These are phyloP conservation scores for Mellivora capensis DNA, from an alignment of 2,113 vertebrate species.

Conservation along the genomic window DNA sequence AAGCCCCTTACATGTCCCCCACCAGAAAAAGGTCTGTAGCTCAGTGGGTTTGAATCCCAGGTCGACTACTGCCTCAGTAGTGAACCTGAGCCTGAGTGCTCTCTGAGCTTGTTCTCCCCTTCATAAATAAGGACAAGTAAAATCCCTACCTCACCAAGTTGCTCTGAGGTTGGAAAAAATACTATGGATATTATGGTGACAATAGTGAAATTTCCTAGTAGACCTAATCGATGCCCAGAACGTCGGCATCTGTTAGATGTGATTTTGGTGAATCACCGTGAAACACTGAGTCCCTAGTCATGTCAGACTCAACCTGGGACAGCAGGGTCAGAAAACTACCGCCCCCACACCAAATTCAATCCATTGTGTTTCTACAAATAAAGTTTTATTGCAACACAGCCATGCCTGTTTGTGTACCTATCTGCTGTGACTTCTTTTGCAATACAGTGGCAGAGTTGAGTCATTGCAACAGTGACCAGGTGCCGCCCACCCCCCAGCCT, in stretches of 20 bases:
- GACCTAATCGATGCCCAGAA: accelerated
- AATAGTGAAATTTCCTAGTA: not conserved
- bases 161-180: not conserved
- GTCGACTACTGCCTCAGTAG: not conserved
- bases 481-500: not conserved
- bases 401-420: not conserved
- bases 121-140: not conserved
- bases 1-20: not conserved
- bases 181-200: accelerated
- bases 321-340: not conserved
- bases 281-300: not conserved
- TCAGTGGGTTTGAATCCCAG: not conserved
- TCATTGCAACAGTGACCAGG: not conserved
- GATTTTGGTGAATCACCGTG: not conserved
- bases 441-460: not conserved
- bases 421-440: not conserved
- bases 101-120: not conserved
- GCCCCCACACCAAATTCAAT: no score
- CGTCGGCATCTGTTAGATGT: accelerated
- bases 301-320: not conserved
- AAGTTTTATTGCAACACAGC: conserved; percentile 38
- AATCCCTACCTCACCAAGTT: not conserved
- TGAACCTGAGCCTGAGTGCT: not conserved
- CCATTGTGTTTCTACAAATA: not conserved
- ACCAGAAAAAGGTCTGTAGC: not conserved